phyloP scores from a whole-genome alignment of 2,888 invertebrate species.

The Drosophila borborema region DNA sequence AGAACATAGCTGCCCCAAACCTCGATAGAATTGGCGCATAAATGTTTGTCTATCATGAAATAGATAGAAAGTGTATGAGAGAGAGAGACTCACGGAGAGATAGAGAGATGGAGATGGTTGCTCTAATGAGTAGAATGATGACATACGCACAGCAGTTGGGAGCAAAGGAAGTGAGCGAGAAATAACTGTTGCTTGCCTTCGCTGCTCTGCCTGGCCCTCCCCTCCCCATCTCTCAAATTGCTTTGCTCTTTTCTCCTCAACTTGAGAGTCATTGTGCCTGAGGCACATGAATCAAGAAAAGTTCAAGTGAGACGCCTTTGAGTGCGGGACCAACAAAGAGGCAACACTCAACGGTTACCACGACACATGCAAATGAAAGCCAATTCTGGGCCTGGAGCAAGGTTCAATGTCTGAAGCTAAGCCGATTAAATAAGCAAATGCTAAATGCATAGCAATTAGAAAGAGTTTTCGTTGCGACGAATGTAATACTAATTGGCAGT shows the following conservation, averaged over 20 bases:
- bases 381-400: background rate
- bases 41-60: slow-evolving; percentile 44
- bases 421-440: background rate
- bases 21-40: slow-evolving; percentile 41
- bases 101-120: background rate
- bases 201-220: background rate
- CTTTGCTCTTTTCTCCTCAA: slow-evolving; percentile 36
- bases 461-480: background rate
- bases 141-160: slow-evolving; percentile 40
- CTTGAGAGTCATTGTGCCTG: slow-evolving; percentile 28
- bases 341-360: slow-evolving; percentile 4
- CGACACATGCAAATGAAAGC: slow-evolving; percentile 19
- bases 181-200: slow-evolving; percentile 51
- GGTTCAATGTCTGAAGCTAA: background rate
- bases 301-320: slow-evolving; percentile 7
- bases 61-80: background rate
- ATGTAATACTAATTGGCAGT: background rate
- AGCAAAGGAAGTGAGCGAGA: background rate
- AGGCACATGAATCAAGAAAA: slow-evolving; percentile 39
- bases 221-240: slow-evolving; percentile 5
- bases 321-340: background rate
- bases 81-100: background rate
- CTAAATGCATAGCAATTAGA: slow-evolving; percentile 2
- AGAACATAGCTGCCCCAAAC: background rate
- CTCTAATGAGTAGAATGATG: slow-evolving; percentile 62